Conservation (phyloP, 2,888 invertebrate species). For the Erynnis tages region DNA sequence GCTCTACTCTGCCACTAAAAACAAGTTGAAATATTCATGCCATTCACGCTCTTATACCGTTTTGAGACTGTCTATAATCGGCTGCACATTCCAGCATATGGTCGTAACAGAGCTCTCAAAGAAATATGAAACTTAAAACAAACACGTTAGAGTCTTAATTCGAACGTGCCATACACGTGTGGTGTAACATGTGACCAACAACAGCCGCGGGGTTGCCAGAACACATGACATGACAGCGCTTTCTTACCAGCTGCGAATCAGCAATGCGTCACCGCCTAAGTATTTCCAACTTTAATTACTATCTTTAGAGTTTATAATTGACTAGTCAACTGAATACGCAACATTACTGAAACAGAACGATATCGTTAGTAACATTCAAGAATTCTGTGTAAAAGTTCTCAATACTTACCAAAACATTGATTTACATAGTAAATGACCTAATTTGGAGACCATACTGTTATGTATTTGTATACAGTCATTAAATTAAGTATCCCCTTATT, state of each 20-base stretch:
- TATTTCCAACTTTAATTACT: slow-evolving; percentile 4
- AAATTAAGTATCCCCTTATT: too few relatives aligned
- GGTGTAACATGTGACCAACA: slow-evolving; percentile 26
- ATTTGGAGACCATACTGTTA: too few relatives aligned
- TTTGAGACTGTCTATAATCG: slow-evolving; percentile 28
- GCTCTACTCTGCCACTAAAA: slow-evolving; percentile 37
- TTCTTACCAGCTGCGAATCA: slow-evolving; percentile 27
- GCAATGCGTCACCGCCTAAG: slow-evolving; percentile 3
- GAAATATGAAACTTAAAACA: slow-evolving; percentile 21
- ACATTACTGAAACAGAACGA: background rate
- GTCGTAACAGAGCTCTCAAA: background rate
- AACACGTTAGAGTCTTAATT: background rate
- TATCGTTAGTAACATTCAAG: background rate
- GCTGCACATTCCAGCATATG: slow-evolving; percentile 9
- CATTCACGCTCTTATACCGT: slow-evolving; percentile 30
- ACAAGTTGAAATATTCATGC: slow-evolving; percentile 30
- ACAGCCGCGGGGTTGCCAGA: slow-evolving; percentile 29
- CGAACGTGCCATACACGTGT: background rate
- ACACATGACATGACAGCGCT: slow-evolving; percentile 27
- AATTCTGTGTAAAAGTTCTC: too few relatives aligned
- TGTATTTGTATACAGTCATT: too few relatives aligned
- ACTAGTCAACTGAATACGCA: background rate
- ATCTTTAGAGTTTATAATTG: background rate
- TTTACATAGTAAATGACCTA: too few relatives aligned
- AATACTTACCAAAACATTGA: too few relatives aligned